Conservation (phyloP, 2,888 invertebrate genomes). For the Chesias legatella region DNA sequence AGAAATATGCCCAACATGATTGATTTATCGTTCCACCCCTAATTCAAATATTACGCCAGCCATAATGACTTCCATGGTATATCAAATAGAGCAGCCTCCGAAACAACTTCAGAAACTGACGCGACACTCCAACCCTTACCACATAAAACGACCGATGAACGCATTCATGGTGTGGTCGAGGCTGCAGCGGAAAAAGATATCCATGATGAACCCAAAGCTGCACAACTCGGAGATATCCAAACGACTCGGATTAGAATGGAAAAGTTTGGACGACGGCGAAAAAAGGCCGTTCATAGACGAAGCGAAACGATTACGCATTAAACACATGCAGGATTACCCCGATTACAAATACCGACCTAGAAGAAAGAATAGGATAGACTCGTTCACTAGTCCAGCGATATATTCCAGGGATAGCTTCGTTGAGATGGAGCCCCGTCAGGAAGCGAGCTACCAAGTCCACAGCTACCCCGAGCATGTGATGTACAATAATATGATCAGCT, state of each 20-base stretch:
- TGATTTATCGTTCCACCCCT: background rate
- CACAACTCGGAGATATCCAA: conserved; percentile 91
- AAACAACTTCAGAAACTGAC: conserved; percentile 54
- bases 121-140: conserved; percentile 82
- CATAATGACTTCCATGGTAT: conserved; percentile 52
- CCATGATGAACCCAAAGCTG: conserved; percentile 89
- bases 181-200: conserved; percentile 91
- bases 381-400: conserved; percentile 49
- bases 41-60: background rate
- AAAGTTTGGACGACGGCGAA: conserved; percentile 86
- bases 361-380: conserved; percentile 79
- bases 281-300: conserved; percentile 94
- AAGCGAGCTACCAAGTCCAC: conserved; percentile 55
- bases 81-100: conserved; percentile 48
- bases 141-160: conserved; percentile 98
- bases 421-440: conserved; percentile 62
- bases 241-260: conserved; percentile 91
- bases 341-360: conserved; percentile 86
- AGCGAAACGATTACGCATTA: conserved; percentile 87
- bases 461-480: conserved; percentile 65
- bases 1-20: conserved; percentile 7
- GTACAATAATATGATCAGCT: conserved; percentile 71
- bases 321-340: conserved; percentile 87
- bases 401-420: conserved; percentile 59
- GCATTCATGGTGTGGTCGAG: conserved; percentile 99